Evolutionary conservation across 2,888 invertebrate genomes (phyloP).

Genomic region (Drosophila recens): DNA sequence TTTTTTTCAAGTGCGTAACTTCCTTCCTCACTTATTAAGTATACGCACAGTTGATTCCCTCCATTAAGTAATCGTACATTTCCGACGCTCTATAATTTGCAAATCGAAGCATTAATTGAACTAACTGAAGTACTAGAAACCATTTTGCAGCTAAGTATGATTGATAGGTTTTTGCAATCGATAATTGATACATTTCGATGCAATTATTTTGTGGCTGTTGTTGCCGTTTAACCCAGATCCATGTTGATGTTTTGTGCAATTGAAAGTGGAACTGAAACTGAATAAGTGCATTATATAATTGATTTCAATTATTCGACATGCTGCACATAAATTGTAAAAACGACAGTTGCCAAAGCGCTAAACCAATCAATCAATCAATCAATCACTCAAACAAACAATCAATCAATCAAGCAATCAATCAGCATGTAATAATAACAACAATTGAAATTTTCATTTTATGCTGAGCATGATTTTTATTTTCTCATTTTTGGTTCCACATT

Average conservation of each 20-base stretch:
- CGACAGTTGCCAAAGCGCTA: conserved; percentile 23
- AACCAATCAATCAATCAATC: conserved; percentile 47
- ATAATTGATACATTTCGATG: conserved; percentile 1
- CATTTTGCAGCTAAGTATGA: conserved; percentile 1
- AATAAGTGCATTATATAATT: conserved; percentile 38
- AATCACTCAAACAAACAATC: conserved; percentile 12
- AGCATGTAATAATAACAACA: conserved; percentile 27
- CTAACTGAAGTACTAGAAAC: conserved; percentile 10
- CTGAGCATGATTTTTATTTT: neutral
- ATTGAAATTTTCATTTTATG: conserved; percentile 13
- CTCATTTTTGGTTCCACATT: neutral
- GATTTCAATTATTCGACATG: conserved; percentile 49
- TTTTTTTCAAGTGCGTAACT: neutral
- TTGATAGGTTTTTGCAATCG: conserved; percentile 1
- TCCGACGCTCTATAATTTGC: neutral
- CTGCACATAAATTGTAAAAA: conserved; percentile 43
- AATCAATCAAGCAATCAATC: conserved; percentile 23
- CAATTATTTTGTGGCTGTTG: neutral
- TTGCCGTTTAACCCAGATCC: neutral
- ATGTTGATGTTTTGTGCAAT: neutral
- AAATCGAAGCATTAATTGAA: conserved; percentile 10
- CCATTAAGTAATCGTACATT: neutral
- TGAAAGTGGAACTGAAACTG: neutral
- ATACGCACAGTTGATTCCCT: neutral
- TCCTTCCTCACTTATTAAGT: neutral